Conservation (phyloP, 2,888 invertebrate genomes). For the Lysandra bellargus region DNA sequence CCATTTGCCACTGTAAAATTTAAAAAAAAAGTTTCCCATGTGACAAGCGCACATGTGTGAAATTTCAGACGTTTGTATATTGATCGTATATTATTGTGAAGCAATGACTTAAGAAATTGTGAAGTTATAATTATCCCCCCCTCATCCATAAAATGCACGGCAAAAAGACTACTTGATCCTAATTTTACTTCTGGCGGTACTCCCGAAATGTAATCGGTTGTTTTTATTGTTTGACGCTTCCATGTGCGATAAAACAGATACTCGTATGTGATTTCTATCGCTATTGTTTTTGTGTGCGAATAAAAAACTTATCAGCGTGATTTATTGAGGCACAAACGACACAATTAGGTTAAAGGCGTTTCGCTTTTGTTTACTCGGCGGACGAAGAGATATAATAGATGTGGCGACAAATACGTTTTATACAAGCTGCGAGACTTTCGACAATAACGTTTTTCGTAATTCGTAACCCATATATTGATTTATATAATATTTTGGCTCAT, state of each 20-base stretch:
- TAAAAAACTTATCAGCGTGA: slow-evolving; percentile 7
- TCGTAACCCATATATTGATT: neutral
- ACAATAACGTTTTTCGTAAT: neutral
- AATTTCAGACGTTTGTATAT: too few species aligned
- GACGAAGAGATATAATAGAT: neutral
- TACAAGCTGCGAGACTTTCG: neutral
- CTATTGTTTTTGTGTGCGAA: neutral
- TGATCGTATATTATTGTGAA: too few species aligned
- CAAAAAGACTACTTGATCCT: too few species aligned
- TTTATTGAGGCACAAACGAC: slow-evolving; percentile 7
- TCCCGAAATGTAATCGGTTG: too few species aligned
- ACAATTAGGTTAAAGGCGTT: slow-evolving; percentile 5
- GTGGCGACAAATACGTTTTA: slow-evolving; percentile 9
- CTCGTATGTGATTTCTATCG: neutral
- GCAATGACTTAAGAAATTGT: too few species aligned
- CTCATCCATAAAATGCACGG: too few species aligned
- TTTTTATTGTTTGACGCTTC: neutral
- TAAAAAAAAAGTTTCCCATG: too few species aligned
- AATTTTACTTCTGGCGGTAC: too few species aligned
- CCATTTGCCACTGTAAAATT: too few species aligned
- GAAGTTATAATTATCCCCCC: too few species aligned
- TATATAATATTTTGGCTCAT: neutral
- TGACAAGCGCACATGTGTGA: too few species aligned
- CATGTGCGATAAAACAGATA: neutral
- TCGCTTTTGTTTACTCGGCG: neutral